phyloP scores from a whole-genome alignment of 30 jellyfish, hydroid and myxozoan genomes.

The Aurelia sp. region DNA sequence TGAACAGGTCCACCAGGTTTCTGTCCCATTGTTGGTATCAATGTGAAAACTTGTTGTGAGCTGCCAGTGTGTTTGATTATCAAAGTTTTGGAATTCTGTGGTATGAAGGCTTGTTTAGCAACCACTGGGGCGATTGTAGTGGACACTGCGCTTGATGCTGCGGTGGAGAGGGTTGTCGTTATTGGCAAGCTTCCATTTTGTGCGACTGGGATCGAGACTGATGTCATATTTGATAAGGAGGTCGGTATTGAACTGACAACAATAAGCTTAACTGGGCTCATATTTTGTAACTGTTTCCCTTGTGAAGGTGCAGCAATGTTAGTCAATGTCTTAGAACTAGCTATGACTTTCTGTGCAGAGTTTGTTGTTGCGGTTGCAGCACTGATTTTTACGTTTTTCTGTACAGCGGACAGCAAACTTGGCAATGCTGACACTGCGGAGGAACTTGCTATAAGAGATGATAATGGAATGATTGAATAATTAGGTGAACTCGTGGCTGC shows the following conservation, averaged over 20 bases:
- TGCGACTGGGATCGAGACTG: background rate
- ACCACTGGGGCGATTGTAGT: slow-evolving; percentile 16
- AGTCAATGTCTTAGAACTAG: background rate
- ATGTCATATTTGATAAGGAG: background rate
- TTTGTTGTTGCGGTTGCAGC: slow-evolving; percentile 8
- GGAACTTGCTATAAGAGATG: slow-evolving; percentile 51
- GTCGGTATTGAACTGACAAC: slow-evolving; percentile 42
- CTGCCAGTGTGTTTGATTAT: slow-evolving; percentile 59
- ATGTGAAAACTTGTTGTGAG: slow-evolving; percentile 53
- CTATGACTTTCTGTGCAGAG: slow-evolving; percentile 20
- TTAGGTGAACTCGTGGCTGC: slow-evolving; percentile 29
- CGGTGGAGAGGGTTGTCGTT: background rate
- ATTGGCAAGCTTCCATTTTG: background rate
- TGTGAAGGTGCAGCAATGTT: background rate
- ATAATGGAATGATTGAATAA: slow-evolving; percentile 58
- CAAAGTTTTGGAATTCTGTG: slow-evolving; percentile 43
- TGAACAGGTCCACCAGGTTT: slow-evolving; percentile 28
- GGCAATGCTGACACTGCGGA: slow-evolving; percentile 62
- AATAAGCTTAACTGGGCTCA: slow-evolving; percentile 33
- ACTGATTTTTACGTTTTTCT: slow-evolving; percentile 9
- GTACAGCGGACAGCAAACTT: slow-evolving; percentile 19
- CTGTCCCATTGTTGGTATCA: slow-evolving; percentile 62
- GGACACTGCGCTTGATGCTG: background rate
- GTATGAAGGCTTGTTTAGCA: slow-evolving; percentile 29
- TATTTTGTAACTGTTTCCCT: background rate